Evolutionary conservation across 2,797 vertebrate genomes (phyloP), one percentile per base, ranked within the genome.

Genomic region (Cetoscarus ocellatus): DNA sequence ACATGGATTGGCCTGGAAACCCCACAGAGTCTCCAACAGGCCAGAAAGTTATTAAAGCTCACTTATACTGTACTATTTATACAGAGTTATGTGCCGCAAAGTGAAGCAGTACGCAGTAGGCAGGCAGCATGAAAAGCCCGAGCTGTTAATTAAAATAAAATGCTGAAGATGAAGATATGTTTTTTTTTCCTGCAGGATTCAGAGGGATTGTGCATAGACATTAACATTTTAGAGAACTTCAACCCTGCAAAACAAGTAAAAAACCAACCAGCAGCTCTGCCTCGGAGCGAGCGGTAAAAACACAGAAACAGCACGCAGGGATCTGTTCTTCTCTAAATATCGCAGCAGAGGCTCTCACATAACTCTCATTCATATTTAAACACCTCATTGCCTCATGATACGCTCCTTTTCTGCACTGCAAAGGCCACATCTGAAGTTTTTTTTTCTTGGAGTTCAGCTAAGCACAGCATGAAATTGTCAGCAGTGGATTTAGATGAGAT

Each of bases 331-430:
- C 63, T 83, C 74, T 79, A 76, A 83, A 86, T 81, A 84, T 80
- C 78, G 72, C 69, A 83, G 70, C 78, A 50, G 66, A 76, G 58
- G 19, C 73, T 48, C 81, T 84, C 69, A 61, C 75, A 84, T 74
- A 86, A 80, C 79, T 79, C 76, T 83, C 85, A 87, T 91, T 82
- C 79, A 87, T 88, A 82, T 86, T 90, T 89, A 82, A 90, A 86
- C 66, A 78, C 72, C 71, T 69, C 70, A 42, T 69, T 50, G 75
- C 79, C 73, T 81, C 63, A 34, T 34, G 52, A 48, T 66, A 75
- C 14, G 18, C 61, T 75, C 27, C 8, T 38, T 47, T 61, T 64
- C 5, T 51, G 8, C 72, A 36, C 44, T 8, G 52, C 17, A 78
- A 59, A 43, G 34, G 79, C 63, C 48, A 3, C 74, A 66, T 66